A percentile compares a stretch with the other conserved stretches of the same genome.
These are phyloP conservation scores for Azemiops feae DNA, from an alignment of 2,113 vertebrate species.

Conservation along the genomic window DNA sequence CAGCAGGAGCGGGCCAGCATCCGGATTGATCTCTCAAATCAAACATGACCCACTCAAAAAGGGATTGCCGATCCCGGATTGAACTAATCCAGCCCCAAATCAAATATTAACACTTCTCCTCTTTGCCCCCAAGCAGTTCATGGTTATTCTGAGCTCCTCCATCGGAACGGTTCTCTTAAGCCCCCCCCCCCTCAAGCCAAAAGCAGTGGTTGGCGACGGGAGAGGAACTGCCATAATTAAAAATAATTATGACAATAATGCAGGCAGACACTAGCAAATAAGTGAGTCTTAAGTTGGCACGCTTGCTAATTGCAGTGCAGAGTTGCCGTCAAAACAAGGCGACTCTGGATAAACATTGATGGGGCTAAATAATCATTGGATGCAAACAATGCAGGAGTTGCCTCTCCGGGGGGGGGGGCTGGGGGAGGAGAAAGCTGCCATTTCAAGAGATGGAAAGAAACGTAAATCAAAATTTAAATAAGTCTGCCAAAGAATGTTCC, in stretches of 20 bases:
- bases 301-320: constrained; percentile 33
- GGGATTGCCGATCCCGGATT: too few relatives aligned
- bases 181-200: background rate
- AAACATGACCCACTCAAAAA: too few relatives aligned
- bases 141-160: fast-evolving
- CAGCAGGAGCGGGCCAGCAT: too few relatives aligned
- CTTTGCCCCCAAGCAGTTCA: fast-evolving
- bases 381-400: background rate
- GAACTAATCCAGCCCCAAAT: too few relatives aligned
- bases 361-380: background rate
- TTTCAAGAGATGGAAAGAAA: background rate
- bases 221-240: constrained; percentile 52
- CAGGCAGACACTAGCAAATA: constrained; percentile 53
- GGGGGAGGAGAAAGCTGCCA: background rate
- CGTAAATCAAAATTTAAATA: background rate
- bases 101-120: too few relatives aligned
- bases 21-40: too few relatives aligned
- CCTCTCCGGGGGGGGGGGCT: background rate
- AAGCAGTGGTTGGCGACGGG: background rate
- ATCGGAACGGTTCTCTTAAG: background rate
- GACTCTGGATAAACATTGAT: constrained; percentile 15
- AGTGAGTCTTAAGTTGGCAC: constrained; percentile 46
- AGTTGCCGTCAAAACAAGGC: constrained; percentile 17
- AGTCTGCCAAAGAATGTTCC: background rate
- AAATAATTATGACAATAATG: constrained; percentile 62